A percentile compares a stretch with the other conserved stretches of the same genome.
Conservation (phyloP, 2,797 vertebrate species). For the Darevskia mixta region DNA sequence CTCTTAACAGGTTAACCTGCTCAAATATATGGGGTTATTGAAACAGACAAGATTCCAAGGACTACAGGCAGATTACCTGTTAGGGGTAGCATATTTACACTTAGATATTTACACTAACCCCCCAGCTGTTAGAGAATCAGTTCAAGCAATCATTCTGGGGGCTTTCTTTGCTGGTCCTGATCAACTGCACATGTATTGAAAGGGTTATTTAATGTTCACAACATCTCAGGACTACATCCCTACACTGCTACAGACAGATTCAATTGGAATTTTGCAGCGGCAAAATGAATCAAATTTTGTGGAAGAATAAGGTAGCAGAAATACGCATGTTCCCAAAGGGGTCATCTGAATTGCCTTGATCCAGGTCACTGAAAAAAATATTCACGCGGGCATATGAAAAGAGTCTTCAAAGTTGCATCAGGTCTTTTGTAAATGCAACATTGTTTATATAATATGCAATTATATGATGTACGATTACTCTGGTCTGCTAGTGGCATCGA, state of each 20-base stretch:
- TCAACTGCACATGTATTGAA: background rate
- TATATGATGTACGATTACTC: background rate
- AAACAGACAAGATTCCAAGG: background rate
- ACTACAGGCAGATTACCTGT: background rate
- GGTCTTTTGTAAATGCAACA: constrained; percentile 31
- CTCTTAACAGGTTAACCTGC: background rate
- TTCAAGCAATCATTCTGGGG: background rate
- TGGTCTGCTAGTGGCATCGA: constrained; percentile 43
- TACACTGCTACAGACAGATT: background rate
- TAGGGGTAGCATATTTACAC: background rate
- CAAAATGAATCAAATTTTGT: background rate
- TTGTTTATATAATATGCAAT: constrained; percentile 7
- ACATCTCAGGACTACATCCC: background rate
- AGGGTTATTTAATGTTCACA: background rate
- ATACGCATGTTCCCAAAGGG: background rate
- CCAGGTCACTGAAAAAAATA: background rate
- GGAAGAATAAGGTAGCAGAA: background rate
- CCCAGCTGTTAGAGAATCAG: background rate
- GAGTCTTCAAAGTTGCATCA: background rate
- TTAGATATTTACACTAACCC: background rate
- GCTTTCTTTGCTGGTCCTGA: background rate
- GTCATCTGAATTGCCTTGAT: background rate
- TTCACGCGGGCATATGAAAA: background rate
- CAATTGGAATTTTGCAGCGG: background rate
- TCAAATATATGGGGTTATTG: background rate